Conservation (phyloP, 2,797 vertebrate genomes). For the Cichlasoma orientale region DNA sequence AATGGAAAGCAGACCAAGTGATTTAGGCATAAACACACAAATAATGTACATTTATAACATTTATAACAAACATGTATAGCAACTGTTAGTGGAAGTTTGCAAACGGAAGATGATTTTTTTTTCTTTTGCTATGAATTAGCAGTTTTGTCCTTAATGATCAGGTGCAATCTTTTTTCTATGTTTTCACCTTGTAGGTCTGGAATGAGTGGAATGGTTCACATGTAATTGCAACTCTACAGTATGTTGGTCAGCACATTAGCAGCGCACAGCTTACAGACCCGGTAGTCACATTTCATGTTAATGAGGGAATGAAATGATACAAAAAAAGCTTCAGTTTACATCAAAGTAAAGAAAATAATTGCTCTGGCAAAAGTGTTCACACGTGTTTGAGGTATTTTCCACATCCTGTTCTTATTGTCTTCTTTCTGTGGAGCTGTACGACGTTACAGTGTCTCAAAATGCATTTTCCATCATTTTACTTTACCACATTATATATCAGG, state of each 20-base stretch:
- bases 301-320: neutral
- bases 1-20: neutral
- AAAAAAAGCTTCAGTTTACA: neutral
- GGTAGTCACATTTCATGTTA: neutral
- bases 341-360: neutral
- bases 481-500: constrained; percentile 1
- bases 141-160: neutral
- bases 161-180: neutral
- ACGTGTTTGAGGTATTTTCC: neutral
- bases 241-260: neutral
- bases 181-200: neutral
- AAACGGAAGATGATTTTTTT: neutral
- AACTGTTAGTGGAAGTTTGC: neutral
- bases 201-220: neutral
- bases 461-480: constrained; percentile 29
- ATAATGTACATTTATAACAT: neutral
- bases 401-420: neutral
- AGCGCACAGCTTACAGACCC: neutral
- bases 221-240: neutral
- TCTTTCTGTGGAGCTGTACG: neutral
- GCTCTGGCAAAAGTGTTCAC: neutral
- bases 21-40: neutral
- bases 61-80: neutral
- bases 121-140: neutral
- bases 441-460: constrained; percentile 5